A percentile compares a stretch with the other conserved stretches of the same genome.
Conservation (phyloP, 2,797 vertebrate genomes). For the Furcifer pardalis region DNA sequence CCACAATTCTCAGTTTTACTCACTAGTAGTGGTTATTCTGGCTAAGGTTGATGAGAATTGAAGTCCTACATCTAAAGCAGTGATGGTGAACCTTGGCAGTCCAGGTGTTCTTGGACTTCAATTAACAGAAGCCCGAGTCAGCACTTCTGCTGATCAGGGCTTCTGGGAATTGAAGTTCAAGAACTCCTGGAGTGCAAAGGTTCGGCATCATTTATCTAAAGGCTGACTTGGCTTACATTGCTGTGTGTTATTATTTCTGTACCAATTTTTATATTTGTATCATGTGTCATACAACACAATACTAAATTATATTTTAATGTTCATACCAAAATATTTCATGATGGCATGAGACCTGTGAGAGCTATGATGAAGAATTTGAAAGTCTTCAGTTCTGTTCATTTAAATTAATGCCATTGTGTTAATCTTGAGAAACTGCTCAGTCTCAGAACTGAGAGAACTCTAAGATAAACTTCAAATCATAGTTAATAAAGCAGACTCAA, state of each 20-base stretch:
- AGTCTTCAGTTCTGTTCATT: background rate
- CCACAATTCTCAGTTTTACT: background rate
- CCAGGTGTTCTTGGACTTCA: no score
- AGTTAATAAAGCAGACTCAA: background rate
- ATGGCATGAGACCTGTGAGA: background rate
- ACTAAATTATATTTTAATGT: background rate
- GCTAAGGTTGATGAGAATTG: background rate
- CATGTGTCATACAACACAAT: no score
- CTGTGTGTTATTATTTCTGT: no score
- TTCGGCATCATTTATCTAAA: no score
- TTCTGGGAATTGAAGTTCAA: no score
- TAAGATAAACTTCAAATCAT: background rate
- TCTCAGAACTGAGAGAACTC: background rate
- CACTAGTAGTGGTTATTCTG: background rate
- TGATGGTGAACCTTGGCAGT: no score
- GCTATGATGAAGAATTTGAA: background rate
- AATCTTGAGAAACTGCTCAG: background rate
- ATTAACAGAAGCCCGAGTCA: no score
- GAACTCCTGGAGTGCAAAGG: no score
- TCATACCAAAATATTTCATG: background rate
- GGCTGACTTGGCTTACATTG: background rate
- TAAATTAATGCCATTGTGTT: background rate
- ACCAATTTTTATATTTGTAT: no score
- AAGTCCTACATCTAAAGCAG: background rate
- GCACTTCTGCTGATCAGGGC: no score